A percentile compares a stretch with the other conserved stretches of the same genome.
phyloP scores from a whole-genome alignment of 2,888 invertebrate genomes.

The Ophonus ardosiacus region DNA sequence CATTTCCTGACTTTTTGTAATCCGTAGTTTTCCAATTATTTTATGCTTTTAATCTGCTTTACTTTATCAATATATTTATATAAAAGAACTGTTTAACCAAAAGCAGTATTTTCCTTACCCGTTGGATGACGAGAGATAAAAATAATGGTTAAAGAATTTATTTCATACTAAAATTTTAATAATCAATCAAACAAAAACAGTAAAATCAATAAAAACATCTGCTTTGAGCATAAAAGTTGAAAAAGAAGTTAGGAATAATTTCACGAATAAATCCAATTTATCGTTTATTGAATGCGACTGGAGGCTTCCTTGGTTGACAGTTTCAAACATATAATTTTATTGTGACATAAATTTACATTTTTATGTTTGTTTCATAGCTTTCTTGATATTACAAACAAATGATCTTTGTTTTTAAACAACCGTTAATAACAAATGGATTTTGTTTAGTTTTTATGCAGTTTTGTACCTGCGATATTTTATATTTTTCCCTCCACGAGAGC shows the following conservation, averaged over 20 bases:
- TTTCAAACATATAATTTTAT: background rate
- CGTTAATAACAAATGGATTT: background rate
- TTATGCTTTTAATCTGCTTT: background rate
- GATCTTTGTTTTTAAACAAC: background rate
- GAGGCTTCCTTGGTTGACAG: background rate
- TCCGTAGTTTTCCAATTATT: background rate
- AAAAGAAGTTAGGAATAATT: background rate
- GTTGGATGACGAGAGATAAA: too few species aligned
- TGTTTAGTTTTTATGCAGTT: too few species aligned
- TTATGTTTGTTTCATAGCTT: conserved; percentile 5
- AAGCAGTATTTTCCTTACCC: too few species aligned
- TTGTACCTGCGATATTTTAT: too few species aligned
- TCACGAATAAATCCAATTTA: background rate
- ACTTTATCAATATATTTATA: background rate
- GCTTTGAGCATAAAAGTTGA: background rate
- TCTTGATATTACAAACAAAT: background rate
- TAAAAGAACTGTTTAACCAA: too few species aligned
- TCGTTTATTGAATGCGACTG: background rate
- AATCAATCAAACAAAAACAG: background rate
- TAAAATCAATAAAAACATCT: background rate
- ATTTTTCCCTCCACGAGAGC: too few species aligned
- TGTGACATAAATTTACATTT: conserved; percentile 2
- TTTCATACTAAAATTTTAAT: background rate
- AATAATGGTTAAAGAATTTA: background rate
- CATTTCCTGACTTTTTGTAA: background rate